phyloP scores from a whole-genome alignment of 2,113 vertebrate species.

The Platichthys stellatus region DNA sequence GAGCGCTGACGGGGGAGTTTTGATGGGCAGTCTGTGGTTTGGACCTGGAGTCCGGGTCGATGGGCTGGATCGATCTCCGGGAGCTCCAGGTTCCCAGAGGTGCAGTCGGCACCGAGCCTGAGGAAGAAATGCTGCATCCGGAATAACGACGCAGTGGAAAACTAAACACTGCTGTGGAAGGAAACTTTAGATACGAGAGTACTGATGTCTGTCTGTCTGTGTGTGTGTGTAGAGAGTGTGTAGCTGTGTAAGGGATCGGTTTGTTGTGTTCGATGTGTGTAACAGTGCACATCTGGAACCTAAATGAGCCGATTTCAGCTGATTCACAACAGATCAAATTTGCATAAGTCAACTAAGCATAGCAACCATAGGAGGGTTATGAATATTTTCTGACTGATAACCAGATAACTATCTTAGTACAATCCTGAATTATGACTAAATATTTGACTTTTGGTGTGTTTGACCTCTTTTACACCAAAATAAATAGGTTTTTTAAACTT shows the following conservation, averaged over 20 bases:
- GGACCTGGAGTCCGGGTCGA: conserved; percentile 42
- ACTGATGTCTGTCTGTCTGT: neutral
- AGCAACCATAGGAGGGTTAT: no score
- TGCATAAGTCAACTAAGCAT: no score
- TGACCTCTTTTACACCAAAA: no score
- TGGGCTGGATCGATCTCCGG: conserved; percentile 39
- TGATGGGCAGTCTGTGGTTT: neutral
- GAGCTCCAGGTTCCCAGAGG: conserved; percentile 45
- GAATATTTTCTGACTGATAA: no score
- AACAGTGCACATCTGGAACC: neutral
- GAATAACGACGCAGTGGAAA: conserved; percentile 18
- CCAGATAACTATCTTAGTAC: no score
- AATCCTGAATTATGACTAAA: no score
- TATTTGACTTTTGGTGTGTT: no score
- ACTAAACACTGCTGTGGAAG: conserved; percentile 8
- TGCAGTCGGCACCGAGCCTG: conserved; percentile 34
- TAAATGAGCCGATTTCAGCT: neutral
- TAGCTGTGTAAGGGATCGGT: neutral
- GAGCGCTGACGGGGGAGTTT: conserved; percentile 35
- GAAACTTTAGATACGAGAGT: conserved; percentile 11
- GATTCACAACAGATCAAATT: no score
- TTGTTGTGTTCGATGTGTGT: neutral
- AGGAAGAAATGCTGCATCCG: conserved; percentile 26
- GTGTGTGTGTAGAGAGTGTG: neutral
- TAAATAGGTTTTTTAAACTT: no score